Evolutionary conservation across 2,797 vertebrate species (phyloP), one percentile per base, ranked within the genome.

Genomic region (Lepidocolaptes lacrymiger): DNA sequence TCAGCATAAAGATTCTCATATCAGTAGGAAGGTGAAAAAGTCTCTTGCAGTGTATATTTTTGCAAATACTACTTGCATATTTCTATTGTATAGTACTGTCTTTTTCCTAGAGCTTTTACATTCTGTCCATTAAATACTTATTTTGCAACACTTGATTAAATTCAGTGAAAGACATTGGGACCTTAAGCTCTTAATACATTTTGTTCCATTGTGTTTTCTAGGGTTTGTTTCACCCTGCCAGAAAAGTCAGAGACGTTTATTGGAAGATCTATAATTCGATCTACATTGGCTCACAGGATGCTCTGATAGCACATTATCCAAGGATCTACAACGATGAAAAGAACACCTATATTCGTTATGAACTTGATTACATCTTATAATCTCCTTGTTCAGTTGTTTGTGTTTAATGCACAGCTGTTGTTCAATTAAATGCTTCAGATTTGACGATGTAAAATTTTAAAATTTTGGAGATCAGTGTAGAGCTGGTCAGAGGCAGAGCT

Each of bases 221-320:
- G 99, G 99, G 99, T 90, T 97, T 99, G 96, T 99, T 99, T 97
- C 99, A 99, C 89, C 99, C 99, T 37, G 99, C 99, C 94, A 98
- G 99, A 85, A 99, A 99, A 97, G 99, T 99, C 92, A 98, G 99
- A 94, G 99, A 99, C 12, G 99, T 99, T 28, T 99, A 99, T 95
- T 99, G 99, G 99, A 99, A 99, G 98, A 99, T 99, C 61, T 99
- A 99, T 97, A 99, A 99, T 96, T 99, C 99, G 26, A 99, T 99
- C 97, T 99, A 99, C 97, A 99, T 99, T 1, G 99, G 99, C 64
- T 99, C 99, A 10, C 99, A 99, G 95, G 99, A 99, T 58, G 99
- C 99, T 62, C 98, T 99, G 91, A 99, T 99, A 84, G 99, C 99
- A 73, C 99, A 99, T 97, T 99, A 99, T 88, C 99, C 99, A n/a